Evolutionary conservation across 30 jellyfish, hydroid and myxozoan genomes (phyloP), one percentile per base, ranked within the genome.

Genomic region (Morbakka virulenta): DNA sequence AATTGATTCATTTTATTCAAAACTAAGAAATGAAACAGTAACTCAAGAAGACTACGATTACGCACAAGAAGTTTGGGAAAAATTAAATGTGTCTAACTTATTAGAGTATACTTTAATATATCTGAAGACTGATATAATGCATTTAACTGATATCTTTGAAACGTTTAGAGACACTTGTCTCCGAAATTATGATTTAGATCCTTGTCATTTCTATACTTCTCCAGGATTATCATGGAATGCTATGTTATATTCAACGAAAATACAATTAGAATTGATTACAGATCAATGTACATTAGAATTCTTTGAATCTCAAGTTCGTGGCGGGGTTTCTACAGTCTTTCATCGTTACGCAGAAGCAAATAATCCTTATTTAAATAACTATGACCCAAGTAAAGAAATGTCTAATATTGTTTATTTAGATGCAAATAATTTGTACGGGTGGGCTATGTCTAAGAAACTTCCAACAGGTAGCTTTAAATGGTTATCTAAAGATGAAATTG

Each of bases 331-430:
- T n/a, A n/a, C n/a, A n/a, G n/a, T n/a, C n/a, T n/a, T n/a, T n/a
- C n/a, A n/a, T n/a, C n/a, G n/a, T n/a, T n/a, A n/a, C n/a, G n/a
- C n/a, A n/a, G n/a, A n/a, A n/a, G n/a, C n/a, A n/a, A n/a, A n/a
- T n/a, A n/a, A n/a, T n/a, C n/a, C 26, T 80, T 23, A 85, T 67
- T 41, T 28, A 68, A 22, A 85, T 84, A 9, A 64, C 53, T 80
- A 87, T 87, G 17, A 62, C 21, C 64, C 75, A 62, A 87, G 94
- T 2, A 81, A 93, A 93, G 96, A 93, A 4, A 88, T 88, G 97
- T 0, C 63, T 1, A 82, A 86, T 32, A 23, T 36, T 3, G 67
- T 86, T 23, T 89, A n/a, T n/a, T n/a, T n/a, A n/a, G n/a, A n/a
- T n/a, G n/a, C n/a, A n/a, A n/a, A n/a, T n/a, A n/a, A n/a, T n/a